A percentile compares a stretch with the other conserved stretches of the same genome.
These are phyloP conservation scores for Dasyprocta punctata DNA, from an alignment of 2,113 vertebrate genomes.

Conservation along the genomic window DNA sequence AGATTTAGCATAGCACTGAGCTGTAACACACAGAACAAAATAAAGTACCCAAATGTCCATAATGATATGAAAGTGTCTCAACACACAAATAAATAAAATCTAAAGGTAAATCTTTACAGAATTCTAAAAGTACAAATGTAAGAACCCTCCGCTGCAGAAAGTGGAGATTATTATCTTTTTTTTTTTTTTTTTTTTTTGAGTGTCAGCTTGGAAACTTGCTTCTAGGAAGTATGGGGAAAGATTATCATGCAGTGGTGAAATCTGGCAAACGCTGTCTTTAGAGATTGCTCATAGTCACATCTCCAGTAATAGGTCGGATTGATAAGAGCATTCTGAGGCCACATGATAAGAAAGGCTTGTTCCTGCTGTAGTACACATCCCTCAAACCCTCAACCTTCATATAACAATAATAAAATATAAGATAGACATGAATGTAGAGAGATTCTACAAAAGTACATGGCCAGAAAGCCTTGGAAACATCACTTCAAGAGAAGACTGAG, in stretches of 20 bases:
- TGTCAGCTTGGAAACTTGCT: not conserved
- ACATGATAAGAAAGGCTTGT: fast-evolving
- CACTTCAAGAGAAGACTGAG: not conserved
- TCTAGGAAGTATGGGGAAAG: not conserved
- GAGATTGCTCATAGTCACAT: not conserved
- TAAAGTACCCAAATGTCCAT: not conserved
- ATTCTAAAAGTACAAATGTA: not conserved
- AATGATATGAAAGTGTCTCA: not conserved
- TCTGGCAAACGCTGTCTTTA: not conserved
- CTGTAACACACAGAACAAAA: not conserved
- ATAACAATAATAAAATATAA: not conserved
- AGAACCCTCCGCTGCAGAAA: not conserved
- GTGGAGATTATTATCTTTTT: no score
- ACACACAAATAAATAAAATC: not conserved
- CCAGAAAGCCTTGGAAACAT: not conserved
- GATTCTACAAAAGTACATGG: not conserved
- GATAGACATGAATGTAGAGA: not conserved
- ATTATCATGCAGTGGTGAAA: not conserved
- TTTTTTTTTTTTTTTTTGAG: not conserved
- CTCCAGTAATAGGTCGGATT: not conserved
- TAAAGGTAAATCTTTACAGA: not conserved
- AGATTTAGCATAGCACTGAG: not conserved
- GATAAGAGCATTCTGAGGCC: not conserved
- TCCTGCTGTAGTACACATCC: no score
- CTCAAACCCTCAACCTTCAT: no score